Conservation (phyloP, 2,113 vertebrate genomes). For the Zosterops japonicus region DNA sequence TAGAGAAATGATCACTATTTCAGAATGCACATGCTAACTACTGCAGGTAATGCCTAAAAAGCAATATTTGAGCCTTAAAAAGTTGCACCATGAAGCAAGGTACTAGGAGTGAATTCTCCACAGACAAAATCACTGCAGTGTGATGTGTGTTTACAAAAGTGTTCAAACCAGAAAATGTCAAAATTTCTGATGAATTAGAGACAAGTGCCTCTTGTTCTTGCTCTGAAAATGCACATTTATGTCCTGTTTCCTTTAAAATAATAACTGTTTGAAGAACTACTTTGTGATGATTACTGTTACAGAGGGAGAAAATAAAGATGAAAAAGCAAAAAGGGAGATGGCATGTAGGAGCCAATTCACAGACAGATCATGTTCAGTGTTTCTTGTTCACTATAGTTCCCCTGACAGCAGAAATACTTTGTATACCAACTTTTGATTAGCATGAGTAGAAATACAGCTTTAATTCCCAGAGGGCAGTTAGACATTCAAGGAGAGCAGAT, state of each 20-base stretch:
- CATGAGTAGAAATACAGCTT: not conserved
- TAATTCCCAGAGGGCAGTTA: conserved; percentile 1
- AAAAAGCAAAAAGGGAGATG: not conserved
- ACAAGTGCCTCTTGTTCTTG: not conserved
- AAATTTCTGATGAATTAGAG: conserved; percentile 6
- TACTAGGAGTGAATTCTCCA: not conserved
- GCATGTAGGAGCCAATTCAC: not conserved
- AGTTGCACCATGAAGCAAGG: not conserved
- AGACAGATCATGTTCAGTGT: not conserved
- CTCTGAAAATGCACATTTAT: not conserved
- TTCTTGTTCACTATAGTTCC: not conserved
- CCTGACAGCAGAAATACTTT: conserved; percentile 23
- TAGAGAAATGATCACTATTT: not conserved
- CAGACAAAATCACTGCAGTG: not conserved
- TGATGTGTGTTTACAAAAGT: not conserved
- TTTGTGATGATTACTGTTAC: not conserved
- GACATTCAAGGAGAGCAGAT: not conserved
- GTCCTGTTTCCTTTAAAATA: conserved; percentile 21
- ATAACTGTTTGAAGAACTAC: conserved; percentile 11
- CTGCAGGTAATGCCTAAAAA: not conserved
- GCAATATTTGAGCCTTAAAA: not conserved
- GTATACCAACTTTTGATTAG: conserved; percentile 31
- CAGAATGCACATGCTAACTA: not conserved
- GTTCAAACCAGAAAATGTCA: not conserved
- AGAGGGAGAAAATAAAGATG: not conserved